These are phyloP conservation scores for Julus scanicus DNA, from an alignment of 2,888 invertebrate species.

Conservation along the genomic window DNA sequence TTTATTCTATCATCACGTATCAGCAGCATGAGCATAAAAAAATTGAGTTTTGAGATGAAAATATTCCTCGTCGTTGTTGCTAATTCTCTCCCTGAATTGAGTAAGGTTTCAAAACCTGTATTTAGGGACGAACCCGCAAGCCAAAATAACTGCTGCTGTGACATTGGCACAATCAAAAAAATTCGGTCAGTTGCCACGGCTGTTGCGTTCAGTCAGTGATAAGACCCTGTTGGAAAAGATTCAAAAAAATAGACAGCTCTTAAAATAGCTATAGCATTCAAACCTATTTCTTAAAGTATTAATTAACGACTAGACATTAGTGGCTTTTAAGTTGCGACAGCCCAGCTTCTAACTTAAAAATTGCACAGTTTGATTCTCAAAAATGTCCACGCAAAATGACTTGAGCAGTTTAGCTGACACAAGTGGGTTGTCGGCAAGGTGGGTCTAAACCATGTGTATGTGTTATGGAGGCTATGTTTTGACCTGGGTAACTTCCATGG, in stretches of 20 bases:
- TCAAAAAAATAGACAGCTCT: background rate
- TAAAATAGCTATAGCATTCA: background rate
- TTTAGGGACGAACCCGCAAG: background rate
- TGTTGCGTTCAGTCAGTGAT: slow-evolving; percentile 3
- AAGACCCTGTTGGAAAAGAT: background rate
- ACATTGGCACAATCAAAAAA: slow-evolving; percentile 20
- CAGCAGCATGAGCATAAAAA: background rate
- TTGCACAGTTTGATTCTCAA: too few species aligned
- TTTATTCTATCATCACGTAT: too few species aligned
- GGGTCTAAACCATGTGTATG: too few species aligned
- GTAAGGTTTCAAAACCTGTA: background rate
- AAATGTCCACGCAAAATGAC: too few species aligned
- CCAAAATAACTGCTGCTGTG: slow-evolving; percentile 5
- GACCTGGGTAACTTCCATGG: too few species aligned
- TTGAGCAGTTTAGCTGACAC: too few species aligned
- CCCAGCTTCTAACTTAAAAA: too few species aligned
- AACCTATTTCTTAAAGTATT: background rate
- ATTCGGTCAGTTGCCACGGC: background rate
- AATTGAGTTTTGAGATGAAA: background rate
- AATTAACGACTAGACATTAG: too few species aligned
- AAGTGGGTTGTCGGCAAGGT: too few species aligned
- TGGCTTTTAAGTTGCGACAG: too few species aligned
- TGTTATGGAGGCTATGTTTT: too few species aligned
- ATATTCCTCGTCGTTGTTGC: background rate
- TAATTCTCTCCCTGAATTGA: background rate